Conservation (phyloP, 2,888 invertebrate species). For the Bugula neritina region DNA sequence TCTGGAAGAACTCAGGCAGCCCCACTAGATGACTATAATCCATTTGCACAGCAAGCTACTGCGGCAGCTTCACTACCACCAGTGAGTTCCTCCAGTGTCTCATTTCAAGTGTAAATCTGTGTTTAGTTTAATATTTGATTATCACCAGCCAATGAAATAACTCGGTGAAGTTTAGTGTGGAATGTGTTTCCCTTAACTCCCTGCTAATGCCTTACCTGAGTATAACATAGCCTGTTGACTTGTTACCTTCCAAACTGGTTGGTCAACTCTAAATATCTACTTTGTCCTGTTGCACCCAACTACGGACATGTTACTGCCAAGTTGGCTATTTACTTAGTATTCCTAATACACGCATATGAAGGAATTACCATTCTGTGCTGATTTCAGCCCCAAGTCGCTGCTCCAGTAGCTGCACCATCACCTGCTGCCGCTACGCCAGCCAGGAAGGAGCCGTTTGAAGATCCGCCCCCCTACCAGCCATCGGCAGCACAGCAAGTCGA, state of each 20-base stretch:
- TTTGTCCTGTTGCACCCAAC: neutral
- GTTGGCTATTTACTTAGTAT: too few species aligned
- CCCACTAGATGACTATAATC: slow-evolving; percentile 88
- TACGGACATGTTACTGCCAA: neutral
- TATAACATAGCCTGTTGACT: too few species aligned
- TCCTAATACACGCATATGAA: neutral
- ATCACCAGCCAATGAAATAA: too few species aligned
- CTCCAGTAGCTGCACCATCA: slow-evolving; percentile 33
- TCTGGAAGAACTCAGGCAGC: slow-evolving; percentile 50
- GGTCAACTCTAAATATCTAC: too few species aligned
- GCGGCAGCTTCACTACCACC: slow-evolving; percentile 28
- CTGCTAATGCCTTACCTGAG: too few species aligned
- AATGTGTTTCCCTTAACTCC: too few species aligned
- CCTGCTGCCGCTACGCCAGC: slow-evolving; percentile 63
- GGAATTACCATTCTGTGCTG: too few species aligned
- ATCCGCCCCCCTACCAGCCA: slow-evolving; percentile 62
- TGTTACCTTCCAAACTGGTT: too few species aligned
- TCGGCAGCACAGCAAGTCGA: slow-evolving; percentile 59
- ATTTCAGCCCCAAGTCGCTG: too few species aligned
- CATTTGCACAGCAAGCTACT: slow-evolving; percentile 70
- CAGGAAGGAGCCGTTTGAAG: slow-evolving; percentile 67
- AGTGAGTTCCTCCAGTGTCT: neutral
- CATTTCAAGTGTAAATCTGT: too few species aligned
- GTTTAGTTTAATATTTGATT: too few species aligned
- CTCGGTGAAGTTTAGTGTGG: too few species aligned